Percentiles rank a stretch among this genome's conserved stretches.
Evolutionary conservation across 2,113 vertebrate species (phyloP).

Genomic region (Columba livia): DNA sequence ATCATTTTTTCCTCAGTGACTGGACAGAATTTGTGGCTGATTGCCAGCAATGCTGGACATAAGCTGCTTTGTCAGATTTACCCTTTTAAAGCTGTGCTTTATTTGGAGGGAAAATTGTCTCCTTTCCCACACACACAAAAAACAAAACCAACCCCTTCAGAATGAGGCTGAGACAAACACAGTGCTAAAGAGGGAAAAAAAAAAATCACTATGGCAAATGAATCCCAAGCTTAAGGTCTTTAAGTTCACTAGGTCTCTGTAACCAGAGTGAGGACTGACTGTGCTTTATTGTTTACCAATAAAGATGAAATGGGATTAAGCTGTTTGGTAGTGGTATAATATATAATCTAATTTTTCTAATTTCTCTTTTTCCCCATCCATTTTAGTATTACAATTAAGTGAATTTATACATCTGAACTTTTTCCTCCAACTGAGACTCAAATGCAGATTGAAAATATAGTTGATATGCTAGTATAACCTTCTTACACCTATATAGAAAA

Average conservation of each 20-base stretch:
- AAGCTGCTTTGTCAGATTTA: conserved; percentile 47
- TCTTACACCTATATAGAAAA: neutral
- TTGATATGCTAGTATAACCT: neutral
- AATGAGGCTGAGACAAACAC: neutral
- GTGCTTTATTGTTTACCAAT: neutral
- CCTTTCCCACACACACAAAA: neutral
- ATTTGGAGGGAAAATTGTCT: neutral
- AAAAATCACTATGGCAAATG: neutral
- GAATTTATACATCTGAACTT: neutral
- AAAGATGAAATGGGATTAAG: neutral
- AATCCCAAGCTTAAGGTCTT: neutral
- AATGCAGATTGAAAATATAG: neutral
- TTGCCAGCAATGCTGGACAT: conserved; percentile 7
- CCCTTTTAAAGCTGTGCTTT: conserved; percentile 16
- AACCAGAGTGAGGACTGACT: neutral
- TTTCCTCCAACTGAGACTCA: neutral
- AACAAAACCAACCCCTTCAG: neutral
- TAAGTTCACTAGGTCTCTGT: neutral
- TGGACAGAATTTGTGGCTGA: conserved; percentile 19
- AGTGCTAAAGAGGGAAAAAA: neutral
- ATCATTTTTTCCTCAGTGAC: neutral
- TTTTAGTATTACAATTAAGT: neutral
- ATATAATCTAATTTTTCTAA: neutral
- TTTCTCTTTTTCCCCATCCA: neutral
- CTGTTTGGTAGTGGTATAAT: neutral